Evolutionary conservation across 2,797 vertebrate genomes (phyloP).

Genomic region (Fringilla coelebs): DNA sequence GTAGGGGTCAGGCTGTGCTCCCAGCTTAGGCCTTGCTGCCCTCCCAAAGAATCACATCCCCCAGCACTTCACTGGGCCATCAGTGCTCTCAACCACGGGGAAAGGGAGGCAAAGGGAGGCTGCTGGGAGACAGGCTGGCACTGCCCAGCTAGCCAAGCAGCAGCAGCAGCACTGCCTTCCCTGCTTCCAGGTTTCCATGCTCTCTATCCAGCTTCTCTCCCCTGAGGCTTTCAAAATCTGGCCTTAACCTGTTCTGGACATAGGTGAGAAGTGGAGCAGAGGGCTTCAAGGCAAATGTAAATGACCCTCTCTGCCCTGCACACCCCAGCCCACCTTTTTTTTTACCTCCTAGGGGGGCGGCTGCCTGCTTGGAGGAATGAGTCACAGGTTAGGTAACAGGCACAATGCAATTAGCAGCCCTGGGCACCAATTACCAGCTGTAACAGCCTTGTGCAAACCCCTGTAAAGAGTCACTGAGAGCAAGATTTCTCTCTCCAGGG

Average conservation of each 20-base stretch:
- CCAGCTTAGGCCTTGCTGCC: neutral
- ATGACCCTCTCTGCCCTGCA: neutral
- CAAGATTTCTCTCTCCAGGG: neutral
- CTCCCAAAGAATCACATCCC: fast-evolving
- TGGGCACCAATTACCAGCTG: conserved; percentile 38
- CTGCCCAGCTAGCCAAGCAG: neutral
- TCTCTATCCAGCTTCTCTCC: neutral
- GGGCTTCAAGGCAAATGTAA: neutral
- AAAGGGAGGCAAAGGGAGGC: neutral
- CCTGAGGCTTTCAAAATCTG: neutral
- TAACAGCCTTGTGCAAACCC: conserved; percentile 24
- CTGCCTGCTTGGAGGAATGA: conserved; percentile 17
- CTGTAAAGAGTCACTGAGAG: neutral
- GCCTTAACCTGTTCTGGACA: neutral
- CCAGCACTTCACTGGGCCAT: neutral
- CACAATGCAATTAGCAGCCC: conserved; percentile 42
- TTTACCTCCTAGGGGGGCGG: neutral
- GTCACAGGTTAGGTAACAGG: conserved; percentile 23
- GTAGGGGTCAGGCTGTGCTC: neutral
- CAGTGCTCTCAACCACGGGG: neutral
- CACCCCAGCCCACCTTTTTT: neutral
- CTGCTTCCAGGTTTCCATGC: neutral
- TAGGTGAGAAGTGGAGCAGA: neutral
- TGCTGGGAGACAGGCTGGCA: neutral
- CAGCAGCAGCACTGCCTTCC: neutral